These are phyloP conservation scores for Erannis defoliaria DNA, from an alignment of 2,888 invertebrate species.

Conservation along the genomic window DNA sequence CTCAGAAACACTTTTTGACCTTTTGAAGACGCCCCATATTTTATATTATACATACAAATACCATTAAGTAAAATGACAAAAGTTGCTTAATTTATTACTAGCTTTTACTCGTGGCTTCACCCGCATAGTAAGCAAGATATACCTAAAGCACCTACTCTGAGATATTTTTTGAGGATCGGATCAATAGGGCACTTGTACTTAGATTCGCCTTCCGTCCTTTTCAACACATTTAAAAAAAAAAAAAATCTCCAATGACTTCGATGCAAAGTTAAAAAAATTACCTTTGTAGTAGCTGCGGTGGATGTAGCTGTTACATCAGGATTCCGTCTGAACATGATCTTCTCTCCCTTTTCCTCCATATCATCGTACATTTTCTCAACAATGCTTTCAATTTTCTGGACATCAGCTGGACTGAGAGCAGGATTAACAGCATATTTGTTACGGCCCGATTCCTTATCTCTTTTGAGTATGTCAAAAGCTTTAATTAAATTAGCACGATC, in stretches of 20 bases:
- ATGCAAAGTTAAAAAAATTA: neutral
- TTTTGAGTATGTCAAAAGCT: neutral
- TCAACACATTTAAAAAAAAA: neutral
- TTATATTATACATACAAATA: no score
- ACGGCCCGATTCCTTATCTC: neutral
- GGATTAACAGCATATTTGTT: conserved; percentile 47
- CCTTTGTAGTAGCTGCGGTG: conserved; percentile 20
- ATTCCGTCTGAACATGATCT: conserved; percentile 59
- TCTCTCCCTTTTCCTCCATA: conserved; percentile 57
- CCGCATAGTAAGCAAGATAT: no score
- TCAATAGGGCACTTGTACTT: no score
- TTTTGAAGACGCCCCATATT: no score
- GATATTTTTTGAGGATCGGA: no score
- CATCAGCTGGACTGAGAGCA: conserved; percentile 53
- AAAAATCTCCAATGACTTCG: no score
- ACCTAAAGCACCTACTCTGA: no score
- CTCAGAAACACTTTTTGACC: no score
- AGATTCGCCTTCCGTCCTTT: no score
- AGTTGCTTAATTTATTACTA: no score
- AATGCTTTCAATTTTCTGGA: conserved; percentile 64
- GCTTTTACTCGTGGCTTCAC: no score
- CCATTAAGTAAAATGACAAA: no score
- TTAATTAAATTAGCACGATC: neutral
- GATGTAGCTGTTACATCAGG: conserved; percentile 27
- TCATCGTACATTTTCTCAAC: conserved; percentile 76